Percentiles rank a stretch among this genome's conserved stretches.
Conservation (phyloP, 2,888 invertebrate species). For the Volucella inflata region DNA sequence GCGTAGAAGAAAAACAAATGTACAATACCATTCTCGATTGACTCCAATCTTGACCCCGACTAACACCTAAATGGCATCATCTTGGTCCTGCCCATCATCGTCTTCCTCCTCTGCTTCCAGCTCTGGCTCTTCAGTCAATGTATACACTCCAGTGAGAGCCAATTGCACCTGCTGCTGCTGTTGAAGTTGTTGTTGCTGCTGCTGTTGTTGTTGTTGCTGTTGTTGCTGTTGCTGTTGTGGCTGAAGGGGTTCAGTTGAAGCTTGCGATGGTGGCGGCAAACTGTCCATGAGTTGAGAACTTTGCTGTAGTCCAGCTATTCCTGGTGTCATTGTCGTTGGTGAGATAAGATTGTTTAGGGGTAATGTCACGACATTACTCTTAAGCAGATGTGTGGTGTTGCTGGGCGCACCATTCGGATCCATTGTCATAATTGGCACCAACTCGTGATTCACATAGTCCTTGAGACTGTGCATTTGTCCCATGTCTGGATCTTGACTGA, state of each 20-base stretch:
- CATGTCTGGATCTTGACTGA: constrained; percentile 79
- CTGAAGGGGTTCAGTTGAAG: constrained; percentile 76
- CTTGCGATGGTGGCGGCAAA: constrained; percentile 77
- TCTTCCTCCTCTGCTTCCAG: constrained; percentile 84
- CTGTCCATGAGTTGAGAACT: constrained; percentile 79
- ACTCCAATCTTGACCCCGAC: constrained; percentile 16
- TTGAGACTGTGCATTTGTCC: constrained; percentile 82
- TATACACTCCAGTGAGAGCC: constrained; percentile 85
- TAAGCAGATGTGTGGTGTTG: constrained; percentile 75
- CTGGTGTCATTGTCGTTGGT: constrained; percentile 70
- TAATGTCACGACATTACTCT: constrained; percentile 76
- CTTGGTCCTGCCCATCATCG: constrained; percentile 72
- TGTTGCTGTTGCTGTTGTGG: constrained; percentile 47
- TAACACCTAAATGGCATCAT: constrained; percentile 78
- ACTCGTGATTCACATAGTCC: constrained; percentile 83
- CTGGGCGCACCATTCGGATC: constrained; percentile 80
- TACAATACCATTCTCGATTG: constrained; percentile 28
- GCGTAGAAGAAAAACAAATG: constrained; percentile 9
- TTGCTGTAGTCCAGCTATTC: constrained; percentile 76
- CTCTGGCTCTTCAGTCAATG: constrained; percentile 86
- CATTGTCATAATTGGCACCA: constrained; percentile 84
- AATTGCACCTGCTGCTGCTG: constrained; percentile 74
- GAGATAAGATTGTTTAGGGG: constrained; percentile 76
- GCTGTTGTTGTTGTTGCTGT: constrained; percentile 73
- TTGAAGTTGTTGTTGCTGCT: constrained; percentile 53